Base-by-base conservation (phyloP, 2,888 invertebrate genomes). In the Chalcosyrphus nemorum region DNA sequence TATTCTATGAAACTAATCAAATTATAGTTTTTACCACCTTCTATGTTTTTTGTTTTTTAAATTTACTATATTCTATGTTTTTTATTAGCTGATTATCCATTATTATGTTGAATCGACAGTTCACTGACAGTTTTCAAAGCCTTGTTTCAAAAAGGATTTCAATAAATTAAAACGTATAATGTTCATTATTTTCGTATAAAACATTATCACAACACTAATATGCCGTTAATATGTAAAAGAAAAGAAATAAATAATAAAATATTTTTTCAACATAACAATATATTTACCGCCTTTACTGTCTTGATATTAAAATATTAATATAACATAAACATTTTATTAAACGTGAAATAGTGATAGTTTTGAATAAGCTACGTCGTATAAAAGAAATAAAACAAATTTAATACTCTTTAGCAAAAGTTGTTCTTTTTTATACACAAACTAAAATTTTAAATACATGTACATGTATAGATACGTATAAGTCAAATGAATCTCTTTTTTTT, bases 381-480 rank as follows among this genome's bases (percentile, higher is more conserved):
- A 32, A 63, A 45, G 21, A 75, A 66, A 66, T 19, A 57, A 66
- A 59, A 13, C 19, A 63, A 74, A 57, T 29, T 56, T 15, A 68
- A 76, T 76, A 76, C 75, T 76, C 75, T 32, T 35, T 66, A 66
- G 56, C 29, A 68, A 43, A 75, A 59, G 35, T 59, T 66, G 27
- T 76, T 76, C 66, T 75, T 57, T 74, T 76, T 76, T 76, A 76
- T 76, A 76, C 56, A 66, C 21, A 76, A 68, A 75, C 45, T 75
- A 32, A 32, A 32, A 32, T 7, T 32, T 32, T 32, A 32, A 15
- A 63, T 17, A 66, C 19, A 32, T 27, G 50, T 27, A 29, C 19
- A 75, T 50, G 35, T 54, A 38, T 61, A 52, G 15, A 29, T n/a
- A 63, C 15, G 7, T 32, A 57, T 59, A 27, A 59, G n/a, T 38